Base-by-base conservation (phyloP, 2,113 vertebrate species). In the Scomber scombrus region DNA sequence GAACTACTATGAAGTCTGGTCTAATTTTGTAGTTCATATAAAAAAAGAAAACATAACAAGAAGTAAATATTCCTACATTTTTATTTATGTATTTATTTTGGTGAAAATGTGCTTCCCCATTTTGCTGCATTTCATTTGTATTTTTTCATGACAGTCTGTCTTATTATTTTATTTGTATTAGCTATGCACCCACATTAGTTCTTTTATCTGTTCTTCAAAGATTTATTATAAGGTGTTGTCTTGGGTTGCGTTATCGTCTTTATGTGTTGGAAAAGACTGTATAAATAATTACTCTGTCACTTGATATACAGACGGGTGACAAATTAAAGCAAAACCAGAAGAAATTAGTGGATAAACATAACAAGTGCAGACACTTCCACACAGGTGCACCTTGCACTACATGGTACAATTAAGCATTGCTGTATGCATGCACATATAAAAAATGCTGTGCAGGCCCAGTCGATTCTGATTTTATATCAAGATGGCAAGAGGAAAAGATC, bases 201-300 rank as follows among this genome's bases (percentile, higher is more conserved):
- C 3, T 63, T 18, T 26, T 45, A n/a, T 55, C 3, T 43, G 11
- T n/a, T 45, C 2, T 19, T 34, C 31, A 34, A 40, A 40, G 6
- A 40, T 40, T 40, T 40, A 40, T 40, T 40, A 6, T 40, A 40
- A 40, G 34, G 1, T 57, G 19, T 55, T n/a, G 52, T 46, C 18
- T 47, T 47, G 15, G 19, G 23, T 18, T 14, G 34, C 18, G 47
- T 9, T n/a, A 5, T 14, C 3, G 0, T 55, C 12, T 40, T 40
- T 9, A 40, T 40, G 34, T 34, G 19, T 68, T 43, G 19, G 0
- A n/a, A 68, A 77, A 21, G 26, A 21, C 43, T 68, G 49, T 16
- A 57, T 60, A 15, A 72, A 73, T 76, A 40, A 76, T 66, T n/a
- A 11, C 23, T 60, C 71, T 74, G 49, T 58, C 23, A 34, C 11